Evolutionary conservation across 2,797 vertebrate genomes (phyloP).

Genomic region (Iguana delicatissima): DNA sequence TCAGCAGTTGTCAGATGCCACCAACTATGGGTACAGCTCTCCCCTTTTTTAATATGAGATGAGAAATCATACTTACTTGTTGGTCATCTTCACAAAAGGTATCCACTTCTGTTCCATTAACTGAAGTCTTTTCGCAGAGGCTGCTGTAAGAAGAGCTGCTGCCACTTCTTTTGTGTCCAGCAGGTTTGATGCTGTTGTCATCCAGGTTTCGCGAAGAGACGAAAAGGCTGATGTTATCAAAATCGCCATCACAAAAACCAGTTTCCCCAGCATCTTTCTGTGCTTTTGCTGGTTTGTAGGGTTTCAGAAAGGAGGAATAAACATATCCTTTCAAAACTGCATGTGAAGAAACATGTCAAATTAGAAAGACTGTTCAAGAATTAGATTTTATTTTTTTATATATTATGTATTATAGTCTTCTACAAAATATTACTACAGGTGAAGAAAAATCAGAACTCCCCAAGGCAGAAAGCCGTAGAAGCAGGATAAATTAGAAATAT

Average conservation of each 20-base stretch:
- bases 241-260: conserved; percentile 85
- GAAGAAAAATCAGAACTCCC: neutral
- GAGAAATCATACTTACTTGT: conserved; percentile 80
- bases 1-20: neutral
- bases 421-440: conserved; percentile 43
- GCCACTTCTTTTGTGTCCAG: conserved; percentile 76
- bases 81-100: conserved; percentile 79
- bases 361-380: conserved; percentile 39
- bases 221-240: conserved; percentile 95
- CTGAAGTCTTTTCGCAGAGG: conserved; percentile 81
- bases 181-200: conserved; percentile 81
- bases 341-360: conserved; percentile 6
- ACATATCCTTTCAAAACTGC: conserved; percentile 87
- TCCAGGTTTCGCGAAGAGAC: conserved; percentile 82
- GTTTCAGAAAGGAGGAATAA: conserved; percentile 95
- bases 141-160: conserved; percentile 83
- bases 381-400: neutral
- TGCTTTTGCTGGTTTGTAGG: conserved; percentile 88
- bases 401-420: conserved; percentile 10
- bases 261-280: conserved; percentile 73
- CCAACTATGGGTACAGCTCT: neutral
- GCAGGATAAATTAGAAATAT: neutral
- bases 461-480: neutral
- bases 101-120: conserved; percentile 57
- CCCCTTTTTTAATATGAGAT: neutral